Evolutionary conservation across 2,797 vertebrate genomes (phyloP).

Genomic region (Tragopan temminckii): DNA sequence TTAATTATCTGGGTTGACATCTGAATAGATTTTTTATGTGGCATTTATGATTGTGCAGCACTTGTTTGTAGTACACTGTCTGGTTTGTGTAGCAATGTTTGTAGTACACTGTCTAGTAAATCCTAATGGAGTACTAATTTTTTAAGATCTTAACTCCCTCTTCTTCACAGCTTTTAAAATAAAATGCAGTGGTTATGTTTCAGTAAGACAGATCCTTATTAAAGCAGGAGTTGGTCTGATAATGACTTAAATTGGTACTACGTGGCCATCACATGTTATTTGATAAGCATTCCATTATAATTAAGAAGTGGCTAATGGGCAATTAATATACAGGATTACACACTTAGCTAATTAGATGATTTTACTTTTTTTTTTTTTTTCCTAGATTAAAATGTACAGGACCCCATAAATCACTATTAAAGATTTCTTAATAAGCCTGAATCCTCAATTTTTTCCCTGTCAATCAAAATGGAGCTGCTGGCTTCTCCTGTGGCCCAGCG

Average conservation of each 20-base stretch:
- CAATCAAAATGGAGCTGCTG: background rate
- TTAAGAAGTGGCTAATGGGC: conserved; percentile 65
- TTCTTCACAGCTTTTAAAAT: conserved; percentile 4
- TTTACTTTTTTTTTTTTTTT: conserved; percentile 31
- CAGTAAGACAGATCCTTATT: conserved; percentile 32
- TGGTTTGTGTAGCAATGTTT: background rate
- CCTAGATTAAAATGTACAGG: conserved; percentile 67
- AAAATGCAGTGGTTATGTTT: background rate
- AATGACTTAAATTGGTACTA: conserved; percentile 49
- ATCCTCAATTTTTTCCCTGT: conserved; percentile 45
- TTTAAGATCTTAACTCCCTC: background rate
- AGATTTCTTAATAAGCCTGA: conserved; percentile 45
- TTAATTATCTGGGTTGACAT: background rate
- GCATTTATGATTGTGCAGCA: background rate
- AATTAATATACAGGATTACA: conserved; percentile 71
- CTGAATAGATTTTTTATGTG: background rate
- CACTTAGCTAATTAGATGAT: conserved; percentile 66
- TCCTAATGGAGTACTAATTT: background rate
- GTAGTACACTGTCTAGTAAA: background rate
- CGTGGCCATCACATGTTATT: conserved; percentile 67
- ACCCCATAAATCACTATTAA: conserved; percentile 68
- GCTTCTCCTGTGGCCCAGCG: background rate
- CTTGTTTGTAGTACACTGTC: background rate
- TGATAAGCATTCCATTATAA: conserved; percentile 67
- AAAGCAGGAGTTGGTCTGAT: conserved; percentile 21